Conservation (phyloP, 1,140 invertebrate genomes). For the Heliconius eleuchia region DNA sequence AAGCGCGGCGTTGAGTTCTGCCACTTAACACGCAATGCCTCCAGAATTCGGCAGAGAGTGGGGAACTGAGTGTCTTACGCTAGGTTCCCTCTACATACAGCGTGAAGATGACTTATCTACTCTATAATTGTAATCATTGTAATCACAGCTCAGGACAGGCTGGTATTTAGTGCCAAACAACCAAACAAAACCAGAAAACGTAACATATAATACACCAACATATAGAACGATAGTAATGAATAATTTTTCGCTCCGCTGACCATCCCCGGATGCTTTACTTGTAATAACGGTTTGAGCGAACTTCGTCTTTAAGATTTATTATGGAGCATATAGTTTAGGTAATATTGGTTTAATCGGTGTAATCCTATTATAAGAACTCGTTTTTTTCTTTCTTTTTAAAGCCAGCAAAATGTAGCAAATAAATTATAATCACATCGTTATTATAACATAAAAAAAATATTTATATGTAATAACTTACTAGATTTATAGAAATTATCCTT, state of each 20-base stretch:
- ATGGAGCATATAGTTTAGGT: background rate
- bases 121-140: background rate
- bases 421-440: background rate
- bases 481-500: too few relatives aligned
- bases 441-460: too few relatives aligned
- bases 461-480: too few relatives aligned
- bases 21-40: too few relatives aligned
- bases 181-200: slow-evolving; percentile 23
- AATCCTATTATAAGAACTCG: background rate
- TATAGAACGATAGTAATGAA: slow-evolving; percentile 23
- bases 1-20: too few relatives aligned
- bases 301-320: background rate
- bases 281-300: background rate
- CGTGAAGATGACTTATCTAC: too few relatives aligned
- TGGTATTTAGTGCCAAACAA: background rate
- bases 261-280: slow-evolving; percentile 28
- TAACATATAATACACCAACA: slow-evolving; percentile 21
- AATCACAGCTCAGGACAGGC: background rate
- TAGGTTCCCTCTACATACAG: too few relatives aligned
- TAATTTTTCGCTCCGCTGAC: slow-evolving; percentile 50
- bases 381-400: background rate
- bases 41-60: too few relatives aligned
- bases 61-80: too few relatives aligned
- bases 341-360: background rate
- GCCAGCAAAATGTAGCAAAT: background rate